Percentiles rank a stretch among this genome's conserved stretches.
Evolutionary conservation across 2,113 vertebrate species (phyloP).

Genomic region (Mionectes macconnelli): DNA sequence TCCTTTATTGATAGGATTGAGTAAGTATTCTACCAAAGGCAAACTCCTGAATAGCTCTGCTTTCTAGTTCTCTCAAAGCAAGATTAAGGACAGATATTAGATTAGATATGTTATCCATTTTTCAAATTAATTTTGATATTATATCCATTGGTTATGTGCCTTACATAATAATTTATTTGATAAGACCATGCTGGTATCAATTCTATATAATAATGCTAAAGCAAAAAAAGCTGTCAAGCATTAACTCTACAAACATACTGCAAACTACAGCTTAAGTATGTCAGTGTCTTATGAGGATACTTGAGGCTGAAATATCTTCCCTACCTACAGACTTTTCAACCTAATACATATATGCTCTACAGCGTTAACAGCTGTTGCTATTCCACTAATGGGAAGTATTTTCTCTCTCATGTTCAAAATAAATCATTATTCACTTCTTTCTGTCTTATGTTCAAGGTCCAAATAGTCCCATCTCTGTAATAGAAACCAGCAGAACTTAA

Average conservation of each 20-base stretch:
- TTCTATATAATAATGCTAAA: neutral
- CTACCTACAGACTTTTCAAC: neutral
- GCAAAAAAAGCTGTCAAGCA: neutral
- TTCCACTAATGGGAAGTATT: constrained; percentile 17
- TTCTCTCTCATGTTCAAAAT: constrained; percentile 6
- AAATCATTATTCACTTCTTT: neutral
- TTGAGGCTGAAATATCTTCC: constrained; percentile 19
- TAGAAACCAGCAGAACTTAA: constrained; percentile 6
- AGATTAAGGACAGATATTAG: neutral
- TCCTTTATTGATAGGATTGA: neutral
- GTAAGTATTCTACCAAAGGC: neutral
- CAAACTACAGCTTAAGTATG: neutral
- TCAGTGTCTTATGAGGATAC: neutral
- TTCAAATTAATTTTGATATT: neutral
- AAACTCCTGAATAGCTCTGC: neutral
- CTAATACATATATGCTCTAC: neutral
- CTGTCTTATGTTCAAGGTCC: neutral
- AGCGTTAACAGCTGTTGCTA: constrained; percentile 7
- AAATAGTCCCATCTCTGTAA: neutral
- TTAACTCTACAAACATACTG: neutral
- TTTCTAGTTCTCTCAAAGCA: neutral
- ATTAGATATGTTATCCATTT: neutral
- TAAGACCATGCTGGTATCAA: neutral
- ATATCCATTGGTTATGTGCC: neutral
- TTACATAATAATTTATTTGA: neutral